Conservation (phyloP, 2,888 invertebrate genomes). For the Hoplodrina ambigua region DNA sequence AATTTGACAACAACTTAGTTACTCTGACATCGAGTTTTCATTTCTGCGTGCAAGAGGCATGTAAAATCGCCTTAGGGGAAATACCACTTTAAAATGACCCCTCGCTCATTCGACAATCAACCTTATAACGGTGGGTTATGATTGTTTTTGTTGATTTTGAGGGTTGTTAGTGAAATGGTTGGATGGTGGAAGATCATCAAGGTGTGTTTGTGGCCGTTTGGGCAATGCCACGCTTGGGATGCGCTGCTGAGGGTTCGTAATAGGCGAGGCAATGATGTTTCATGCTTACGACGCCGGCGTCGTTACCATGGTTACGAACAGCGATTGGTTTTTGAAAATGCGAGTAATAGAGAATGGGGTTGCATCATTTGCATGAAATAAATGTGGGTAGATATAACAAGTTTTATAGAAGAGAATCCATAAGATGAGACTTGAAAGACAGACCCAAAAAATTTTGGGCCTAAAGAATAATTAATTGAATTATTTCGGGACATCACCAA, state of each 20-base stretch:
- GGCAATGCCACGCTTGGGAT: constrained; percentile 56
- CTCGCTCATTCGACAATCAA: constrained; percentile 1
- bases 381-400: not conserved
- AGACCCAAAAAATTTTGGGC: no score
- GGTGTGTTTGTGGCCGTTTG: constrained; percentile 64
- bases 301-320: constrained; percentile 58
- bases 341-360: constrained; percentile 1
- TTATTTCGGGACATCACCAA: no score
- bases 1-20: constrained; percentile 73
- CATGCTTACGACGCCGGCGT: constrained; percentile 53
- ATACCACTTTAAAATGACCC: constrained; percentile 57
- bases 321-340: constrained; percentile 54
- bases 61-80: constrained; percentile 73
- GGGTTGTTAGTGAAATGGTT: constrained; percentile 25
- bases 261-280: constrained; percentile 72
- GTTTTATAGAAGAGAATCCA: not conserved
- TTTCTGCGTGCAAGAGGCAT: constrained; percentile 78
- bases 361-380: constrained; percentile 6
- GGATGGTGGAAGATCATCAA: constrained; percentile 52
- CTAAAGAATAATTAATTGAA: not conserved
- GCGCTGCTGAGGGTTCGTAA: constrained; percentile 68
- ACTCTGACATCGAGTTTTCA: constrained; percentile 76
- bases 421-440: not conserved
- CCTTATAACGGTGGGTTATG: constrained; percentile 2
- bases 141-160: not conserved